Conservation (phyloP, 2,797 vertebrate genomes). For the Phataginus tetradactyla region DNA sequence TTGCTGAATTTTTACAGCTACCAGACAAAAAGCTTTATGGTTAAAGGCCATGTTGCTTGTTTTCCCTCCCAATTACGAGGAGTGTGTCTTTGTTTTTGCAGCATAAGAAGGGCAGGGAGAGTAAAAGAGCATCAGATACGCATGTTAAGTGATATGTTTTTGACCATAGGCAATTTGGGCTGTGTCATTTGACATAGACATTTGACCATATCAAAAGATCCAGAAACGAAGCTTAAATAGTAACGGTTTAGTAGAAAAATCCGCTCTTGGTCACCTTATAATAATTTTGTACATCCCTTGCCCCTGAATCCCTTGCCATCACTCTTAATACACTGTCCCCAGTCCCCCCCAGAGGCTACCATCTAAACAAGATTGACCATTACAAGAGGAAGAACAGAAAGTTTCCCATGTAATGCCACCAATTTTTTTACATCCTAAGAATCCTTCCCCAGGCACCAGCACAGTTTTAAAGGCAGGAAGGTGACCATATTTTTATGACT, state of each 20-base stretch:
- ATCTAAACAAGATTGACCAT: slow-evolving; percentile 87
- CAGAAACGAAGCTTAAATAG: slow-evolving; percentile 88
- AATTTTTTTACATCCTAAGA: slow-evolving; percentile 66
- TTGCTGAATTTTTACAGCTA: slow-evolving; percentile 77
- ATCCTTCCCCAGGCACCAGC: slow-evolving; percentile 67
- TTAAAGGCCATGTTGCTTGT: slow-evolving; percentile 75
- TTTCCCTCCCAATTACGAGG: slow-evolving; percentile 32
- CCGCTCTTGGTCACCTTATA: slow-evolving; percentile 83
- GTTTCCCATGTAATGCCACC: slow-evolving; percentile 76
- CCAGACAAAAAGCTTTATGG: slow-evolving; percentile 74
- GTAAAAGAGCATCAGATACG: slow-evolving; percentile 41
- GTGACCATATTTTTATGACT: slow-evolving; percentile 81
- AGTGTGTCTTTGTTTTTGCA: slow-evolving; percentile 4
- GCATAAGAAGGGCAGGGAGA: neutral
- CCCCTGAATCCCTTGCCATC: slow-evolving; percentile 81
- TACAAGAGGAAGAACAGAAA: slow-evolving; percentile 84
- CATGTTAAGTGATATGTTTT: slow-evolving; percentile 63
- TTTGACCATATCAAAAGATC: slow-evolving; percentile 44
- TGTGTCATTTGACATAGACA: neutral
- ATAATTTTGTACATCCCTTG: slow-evolving; percentile 68
- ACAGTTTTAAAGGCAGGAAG: slow-evolving; percentile 75
- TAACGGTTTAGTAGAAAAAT: slow-evolving; percentile 85
- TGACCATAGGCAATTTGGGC: slow-evolving; percentile 60
- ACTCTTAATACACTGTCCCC: slow-evolving; percentile 79
- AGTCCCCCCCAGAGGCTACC: slow-evolving; percentile 77